Evolutionary conservation across 2,888 invertebrate species (phyloP).

Genomic region (Netelia virgata): DNA sequence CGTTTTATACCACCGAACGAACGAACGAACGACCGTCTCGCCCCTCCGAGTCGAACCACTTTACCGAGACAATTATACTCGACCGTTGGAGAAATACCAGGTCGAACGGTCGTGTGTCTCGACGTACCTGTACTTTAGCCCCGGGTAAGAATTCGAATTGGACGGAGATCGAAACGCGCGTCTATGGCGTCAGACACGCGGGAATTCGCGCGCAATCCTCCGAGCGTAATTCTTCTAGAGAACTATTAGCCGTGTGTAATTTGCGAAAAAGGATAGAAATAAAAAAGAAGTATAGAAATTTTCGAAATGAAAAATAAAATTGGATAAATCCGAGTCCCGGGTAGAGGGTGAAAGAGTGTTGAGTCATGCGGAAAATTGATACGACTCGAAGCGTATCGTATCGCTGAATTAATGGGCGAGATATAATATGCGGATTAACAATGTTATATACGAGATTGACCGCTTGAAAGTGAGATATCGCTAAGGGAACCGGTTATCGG

Average conservation of each 20-base stretch:
- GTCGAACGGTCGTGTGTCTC: slow-evolving; percentile 41
- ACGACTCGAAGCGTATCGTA: slow-evolving; percentile 24
- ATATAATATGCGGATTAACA: slow-evolving; percentile 32
- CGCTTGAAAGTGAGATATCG: slow-evolving; percentile 40
- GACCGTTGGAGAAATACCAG: slow-evolving; percentile 55
- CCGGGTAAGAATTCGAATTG: slow-evolving; percentile 21
- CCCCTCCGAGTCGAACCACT: slow-evolving; percentile 38
- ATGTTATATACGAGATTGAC: slow-evolving; percentile 41
- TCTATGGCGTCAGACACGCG: slow-evolving; percentile 13
- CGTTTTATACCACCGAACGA: slow-evolving; percentile 46
- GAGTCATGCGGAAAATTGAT: slow-evolving; percentile 48
- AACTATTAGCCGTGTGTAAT: neutral
- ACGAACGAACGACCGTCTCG: slow-evolving; percentile 4
- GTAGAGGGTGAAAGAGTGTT: neutral
- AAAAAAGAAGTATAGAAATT: neutral
- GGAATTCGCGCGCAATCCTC: neutral
- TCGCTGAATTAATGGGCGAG: slow-evolving; percentile 42
- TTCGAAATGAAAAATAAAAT: neutral
- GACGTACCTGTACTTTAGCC: neutral
- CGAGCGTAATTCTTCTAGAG: neutral
- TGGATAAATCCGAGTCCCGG: neutral
- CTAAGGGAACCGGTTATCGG: slow-evolving; percentile 64
- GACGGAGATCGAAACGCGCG: neutral
- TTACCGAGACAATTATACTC: slow-evolving; percentile 42
- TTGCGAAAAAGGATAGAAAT: neutral